phyloP scores from a whole-genome alignment of 92 coral and sea anemone species.

The Isaurus tuberculatus region DNA sequence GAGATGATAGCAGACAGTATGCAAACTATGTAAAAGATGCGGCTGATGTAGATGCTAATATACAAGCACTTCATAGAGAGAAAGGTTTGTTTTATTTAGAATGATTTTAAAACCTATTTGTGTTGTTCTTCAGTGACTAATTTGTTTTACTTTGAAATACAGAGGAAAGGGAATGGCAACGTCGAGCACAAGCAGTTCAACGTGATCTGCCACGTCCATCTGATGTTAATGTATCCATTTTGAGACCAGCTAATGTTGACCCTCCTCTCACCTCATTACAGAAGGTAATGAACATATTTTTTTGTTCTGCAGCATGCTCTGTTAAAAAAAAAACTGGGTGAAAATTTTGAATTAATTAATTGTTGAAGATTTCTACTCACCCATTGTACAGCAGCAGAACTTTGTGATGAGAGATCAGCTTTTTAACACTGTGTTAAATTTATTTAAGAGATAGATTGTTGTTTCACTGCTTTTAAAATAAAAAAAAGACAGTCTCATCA shows the following conservation, averaged over 20 bases:
- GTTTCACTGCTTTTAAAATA: too few species aligned
- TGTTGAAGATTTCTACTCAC: too few species aligned
- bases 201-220: conserved; percentile 96
- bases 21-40: conserved; percentile 91
- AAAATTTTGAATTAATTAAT: too few species aligned
- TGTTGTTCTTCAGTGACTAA: background rate
- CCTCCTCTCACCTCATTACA: conserved; percentile 93
- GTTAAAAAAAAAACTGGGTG: too few species aligned
- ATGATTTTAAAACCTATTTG: background rate
- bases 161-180: conserved; percentile 85
- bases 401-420: too few species aligned
- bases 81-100: conserved; percentile 66
- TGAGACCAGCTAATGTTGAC: conserved; percentile 91
- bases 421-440: too few species aligned
- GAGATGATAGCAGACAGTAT: conserved; percentile 56
- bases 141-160: background rate
- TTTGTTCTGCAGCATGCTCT: background rate
- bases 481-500: too few species aligned
- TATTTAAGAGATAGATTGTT: too few species aligned
- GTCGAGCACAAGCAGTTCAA: conserved; percentile 93
- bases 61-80: conserved; percentile 74
- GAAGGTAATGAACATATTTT: conserved; percentile 70
- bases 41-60: conserved; percentile 88
- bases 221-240: conserved; percentile 84
- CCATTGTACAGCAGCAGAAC: too few species aligned